Percentiles rank a stretch among this genome's conserved stretches.
These are phyloP conservation scores for Stratiomys singularior DNA, from an alignment of 2,888 invertebrate genomes.

Conservation along the genomic window DNA sequence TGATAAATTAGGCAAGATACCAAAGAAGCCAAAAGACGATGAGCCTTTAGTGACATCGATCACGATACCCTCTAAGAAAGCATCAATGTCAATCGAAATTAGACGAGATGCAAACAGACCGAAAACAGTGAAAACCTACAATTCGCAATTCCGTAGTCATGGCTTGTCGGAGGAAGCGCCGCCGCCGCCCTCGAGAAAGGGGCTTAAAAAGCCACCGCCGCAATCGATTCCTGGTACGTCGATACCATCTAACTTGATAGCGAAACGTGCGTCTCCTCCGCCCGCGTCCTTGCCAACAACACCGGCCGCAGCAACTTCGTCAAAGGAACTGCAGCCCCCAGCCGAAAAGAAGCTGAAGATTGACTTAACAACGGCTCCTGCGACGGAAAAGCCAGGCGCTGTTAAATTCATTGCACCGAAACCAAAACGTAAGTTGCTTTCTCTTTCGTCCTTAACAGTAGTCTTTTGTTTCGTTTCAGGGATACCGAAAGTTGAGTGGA, in stretches of 20 bases:
- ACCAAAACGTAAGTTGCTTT: slow-evolving; percentile 85
- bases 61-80: slow-evolving; percentile 68
- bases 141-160: slow-evolving; percentile 91
- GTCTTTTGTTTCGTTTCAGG: slow-evolving; percentile 40
- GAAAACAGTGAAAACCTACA: slow-evolving; percentile 91
- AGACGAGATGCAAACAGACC: slow-evolving; percentile 78
- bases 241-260: slow-evolving; percentile 50
- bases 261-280: slow-evolving; percentile 59
- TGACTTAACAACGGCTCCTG: slow-evolving; percentile 65
- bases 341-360: slow-evolving; percentile 85
- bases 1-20: slow-evolving; percentile 81
- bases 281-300: slow-evolving; percentile 52
- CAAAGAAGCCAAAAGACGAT: slow-evolving; percentile 72
- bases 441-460: slow-evolving; percentile 8
- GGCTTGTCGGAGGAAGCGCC: slow-evolving; percentile 88
- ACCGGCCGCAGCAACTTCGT: background rate
- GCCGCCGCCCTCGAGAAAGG: slow-evolving; percentile 82
- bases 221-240: slow-evolving; percentile 61
- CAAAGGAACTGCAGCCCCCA: slow-evolving; percentile 53
- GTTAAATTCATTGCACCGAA: slow-evolving; percentile 89
- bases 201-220: slow-evolving; percentile 71
- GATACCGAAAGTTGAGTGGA: background rate
- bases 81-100: slow-evolving; percentile 84
- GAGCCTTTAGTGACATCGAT: slow-evolving; percentile 62
- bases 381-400: slow-evolving; percentile 78